Evolutionary conservation across 2,888 invertebrate species (phyloP), one percentile per base, ranked within the genome.

Genomic region (Drosophila tripunctata): DNA sequence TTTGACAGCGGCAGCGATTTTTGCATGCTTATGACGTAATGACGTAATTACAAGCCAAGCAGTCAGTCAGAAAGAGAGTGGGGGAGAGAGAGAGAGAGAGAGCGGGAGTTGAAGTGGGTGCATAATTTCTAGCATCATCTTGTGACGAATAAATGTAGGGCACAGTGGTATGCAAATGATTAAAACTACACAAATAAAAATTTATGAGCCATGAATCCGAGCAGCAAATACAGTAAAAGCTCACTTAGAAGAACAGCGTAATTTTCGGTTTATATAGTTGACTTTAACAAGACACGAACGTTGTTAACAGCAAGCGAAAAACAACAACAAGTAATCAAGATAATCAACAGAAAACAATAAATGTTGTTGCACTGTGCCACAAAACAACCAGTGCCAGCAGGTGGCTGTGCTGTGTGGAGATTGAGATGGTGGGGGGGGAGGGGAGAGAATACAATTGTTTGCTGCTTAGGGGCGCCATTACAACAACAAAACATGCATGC

Each of bases 11-110:
- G n/a, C n/a, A n/a, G n/a, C n/a, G n/a, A n/a, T n/a, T 58, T 70
- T 69, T 64, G 66, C 67, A 68, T 80, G 70, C 51, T 67, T 71
- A 67, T 80, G 79, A 80, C 82, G 79, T 74, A 80, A 80, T 74
- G 79, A 74, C 51, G 70, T 76, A 65, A 78, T 79, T 71, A 67
- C 67, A 66, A 51, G 33, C 35, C 54, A 51, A 56, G 31, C 7
- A 41, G 55, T 43, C 36, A 35, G 19, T 22, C 17, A 21, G 17
- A 31, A 43, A 47, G 54, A 50, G 21, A 38, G 10, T 8, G 27
- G n/a, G n/a, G n/a, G 40, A 30, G 24, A 38, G 38, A 41, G 55
- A 66, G 33, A 47, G 35, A 8, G 38, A 41, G 19, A 15, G n/a
- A 47, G 60, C n/a, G n/a, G n/a, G n/a, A n/a, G n/a, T n/a, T n/a